Evolutionary conservation across 2,888 invertebrate genomes (phyloP).

Genomic region (Frankliniella fusca): DNA sequence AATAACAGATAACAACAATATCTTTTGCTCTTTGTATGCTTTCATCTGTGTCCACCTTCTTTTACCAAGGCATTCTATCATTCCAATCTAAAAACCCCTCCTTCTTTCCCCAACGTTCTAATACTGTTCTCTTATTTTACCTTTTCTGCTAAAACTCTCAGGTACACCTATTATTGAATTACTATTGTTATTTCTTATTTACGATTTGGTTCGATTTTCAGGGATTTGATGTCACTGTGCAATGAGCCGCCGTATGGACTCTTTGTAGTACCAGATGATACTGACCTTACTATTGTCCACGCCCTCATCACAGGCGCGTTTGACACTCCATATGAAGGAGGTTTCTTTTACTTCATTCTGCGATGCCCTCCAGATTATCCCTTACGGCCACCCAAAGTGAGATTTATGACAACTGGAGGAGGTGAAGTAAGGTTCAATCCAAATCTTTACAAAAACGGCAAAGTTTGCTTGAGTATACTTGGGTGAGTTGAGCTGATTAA

Average conservation of each 20-base stretch:
- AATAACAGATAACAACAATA: not conserved
- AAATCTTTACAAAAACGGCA: conserved; percentile 59
- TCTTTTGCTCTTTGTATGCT: not conserved
- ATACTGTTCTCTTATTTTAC: not conserved
- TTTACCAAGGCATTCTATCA: not conserved
- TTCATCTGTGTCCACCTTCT: not conserved
- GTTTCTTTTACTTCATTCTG: conserved; percentile 53
- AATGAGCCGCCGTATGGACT: conserved; percentile 56
- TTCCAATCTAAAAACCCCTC: not conserved
- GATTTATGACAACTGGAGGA: conserved; percentile 57
- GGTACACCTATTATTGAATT: not conserved
- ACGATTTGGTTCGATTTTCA: conserved; percentile 43
- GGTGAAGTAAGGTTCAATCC: conserved; percentile 59
- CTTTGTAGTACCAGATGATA: conserved; percentile 54
- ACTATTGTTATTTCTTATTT: not conserved
- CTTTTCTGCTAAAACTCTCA: not conserved
- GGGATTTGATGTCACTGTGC: conserved; percentile 55
- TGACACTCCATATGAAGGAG: conserved; percentile 59
- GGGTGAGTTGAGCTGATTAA: conserved; percentile 47
- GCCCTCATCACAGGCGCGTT: conserved; percentile 56
- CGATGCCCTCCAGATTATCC: conserved; percentile 56
- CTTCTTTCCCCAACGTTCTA: not conserved
- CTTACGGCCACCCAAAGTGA: conserved; percentile 55
- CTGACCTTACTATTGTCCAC: conserved; percentile 54
- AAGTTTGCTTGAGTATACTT: conserved; percentile 55